Evolutionary conservation across 2,888 invertebrate species (phyloP).

Genomic region (Listrodromus nycthemerus): DNA sequence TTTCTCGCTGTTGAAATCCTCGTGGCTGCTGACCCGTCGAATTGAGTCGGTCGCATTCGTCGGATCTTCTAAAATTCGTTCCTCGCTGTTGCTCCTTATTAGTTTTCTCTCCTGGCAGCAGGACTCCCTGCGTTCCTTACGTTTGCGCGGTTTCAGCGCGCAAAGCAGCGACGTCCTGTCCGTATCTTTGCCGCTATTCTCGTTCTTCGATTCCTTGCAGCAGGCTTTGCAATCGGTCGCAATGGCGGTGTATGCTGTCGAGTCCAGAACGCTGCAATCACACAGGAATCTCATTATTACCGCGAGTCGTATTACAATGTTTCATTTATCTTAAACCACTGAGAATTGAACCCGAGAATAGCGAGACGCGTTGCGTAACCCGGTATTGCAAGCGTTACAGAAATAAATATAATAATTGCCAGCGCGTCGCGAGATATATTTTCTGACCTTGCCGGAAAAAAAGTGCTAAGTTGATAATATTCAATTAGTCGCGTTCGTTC

Average conservation of each 20-base stretch:
- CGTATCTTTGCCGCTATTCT: slow-evolving; percentile 82
- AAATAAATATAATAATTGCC: slow-evolving; percentile 1
- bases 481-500: slow-evolving; percentile 18
- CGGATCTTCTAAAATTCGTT: slow-evolving; percentile 79
- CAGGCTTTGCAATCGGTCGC: slow-evolving; percentile 79
- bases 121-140: slow-evolving; percentile 88
- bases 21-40: slow-evolving; percentile 88
- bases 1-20: slow-evolving; percentile 86
- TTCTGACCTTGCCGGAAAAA: slow-evolving; percentile 26
- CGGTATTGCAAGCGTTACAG: background rate
- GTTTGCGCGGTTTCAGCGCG: slow-evolving; percentile 87
- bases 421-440: slow-evolving; percentile 4
- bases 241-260: slow-evolving; percentile 75
- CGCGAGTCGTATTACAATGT: background rate
- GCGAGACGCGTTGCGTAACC: background rate
- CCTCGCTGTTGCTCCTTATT: slow-evolving; percentile 83
- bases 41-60: slow-evolving; percentile 79
- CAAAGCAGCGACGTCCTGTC: slow-evolving; percentile 87
- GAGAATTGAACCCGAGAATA: background rate
- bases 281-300: slow-evolving; percentile 37
- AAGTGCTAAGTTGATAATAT: background rate
- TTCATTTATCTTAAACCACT: background rate
- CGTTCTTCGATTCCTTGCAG: slow-evolving; percentile 81
- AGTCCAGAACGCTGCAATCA: slow-evolving; percentile 79
- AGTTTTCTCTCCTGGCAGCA: slow-evolving; percentile 84